phyloP scores from a whole-genome alignment of 2,797 vertebrate genomes.

The Momotus momota region DNA sequence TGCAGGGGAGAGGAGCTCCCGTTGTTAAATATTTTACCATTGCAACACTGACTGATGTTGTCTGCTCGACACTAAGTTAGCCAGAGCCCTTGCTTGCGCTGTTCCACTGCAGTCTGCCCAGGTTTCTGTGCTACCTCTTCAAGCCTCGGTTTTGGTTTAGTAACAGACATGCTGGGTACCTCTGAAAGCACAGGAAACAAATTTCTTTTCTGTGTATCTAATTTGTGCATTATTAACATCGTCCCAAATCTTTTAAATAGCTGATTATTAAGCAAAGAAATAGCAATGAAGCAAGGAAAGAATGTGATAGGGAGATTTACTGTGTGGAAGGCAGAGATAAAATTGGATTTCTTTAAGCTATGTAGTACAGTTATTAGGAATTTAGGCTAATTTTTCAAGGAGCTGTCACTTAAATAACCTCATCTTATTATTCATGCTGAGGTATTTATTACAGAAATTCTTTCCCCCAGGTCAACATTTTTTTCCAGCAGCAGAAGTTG shows the following conservation, averaged over 20 bases:
- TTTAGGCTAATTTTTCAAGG: conserved; percentile 65
- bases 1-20: not conserved
- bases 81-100: not conserved
- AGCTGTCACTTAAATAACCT: conserved; percentile 56
- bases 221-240: conserved; percentile 67
- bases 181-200: conserved; percentile 25
- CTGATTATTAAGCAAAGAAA: conserved; percentile 67
- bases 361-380: conserved; percentile 65
- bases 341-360: conserved; percentile 74
- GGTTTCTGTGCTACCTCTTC: not conserved
- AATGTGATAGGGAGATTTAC: conserved; percentile 61
- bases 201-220: conserved; percentile 49
- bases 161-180: not conserved
- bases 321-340: conserved; percentile 69
- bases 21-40: conserved; percentile 25
- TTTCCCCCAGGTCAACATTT: conserved; percentile 43
- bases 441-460: conserved; percentile 63
- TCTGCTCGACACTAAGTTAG: not conserved
- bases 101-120: not conserved
- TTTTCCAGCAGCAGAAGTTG: conserved; percentile 40
- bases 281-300: conserved; percentile 50
- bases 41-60: not conserved
- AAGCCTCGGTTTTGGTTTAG: not conserved
- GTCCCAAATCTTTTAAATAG: conserved; percentile 60
- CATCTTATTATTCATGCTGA: conserved; percentile 65